These are phyloP conservation scores for Plagodis dolabraria DNA, from an alignment of 2,888 invertebrate species.

Conservation along the genomic window DNA sequence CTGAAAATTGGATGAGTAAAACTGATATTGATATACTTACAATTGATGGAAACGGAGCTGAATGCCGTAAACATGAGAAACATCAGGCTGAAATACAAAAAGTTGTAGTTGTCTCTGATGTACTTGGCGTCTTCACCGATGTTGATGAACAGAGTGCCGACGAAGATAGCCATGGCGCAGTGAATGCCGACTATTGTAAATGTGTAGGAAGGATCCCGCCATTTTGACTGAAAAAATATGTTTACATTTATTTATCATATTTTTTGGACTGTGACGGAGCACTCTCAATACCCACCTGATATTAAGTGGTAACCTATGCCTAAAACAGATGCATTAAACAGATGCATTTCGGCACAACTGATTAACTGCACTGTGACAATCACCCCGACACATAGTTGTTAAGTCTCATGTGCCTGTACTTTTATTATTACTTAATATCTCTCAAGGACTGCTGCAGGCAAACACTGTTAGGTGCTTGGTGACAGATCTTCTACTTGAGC, in stretches of 20 bases:
- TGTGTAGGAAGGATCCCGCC: constrained; percentile 90
- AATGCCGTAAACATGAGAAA: constrained; percentile 98
- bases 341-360: neutral
- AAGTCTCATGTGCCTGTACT: too few species aligned
- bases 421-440: too few species aligned
- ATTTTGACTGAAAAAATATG: constrained; percentile 73
- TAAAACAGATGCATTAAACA: neutral
- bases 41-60: constrained; percentile 94
- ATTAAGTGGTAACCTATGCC: too few species aligned
- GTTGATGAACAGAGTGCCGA: constrained; percentile 92
- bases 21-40: constrained; percentile 84
- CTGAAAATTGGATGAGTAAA: too few species aligned
- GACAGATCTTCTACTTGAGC: too few species aligned
- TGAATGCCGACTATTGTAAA: constrained; percentile 92
- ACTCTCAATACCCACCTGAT: too few species aligned
- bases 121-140: constrained; percentile 95
- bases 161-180: constrained; percentile 90
- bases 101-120: constrained; percentile 93
- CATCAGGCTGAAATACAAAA: constrained; percentile 95
- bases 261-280: neutral
- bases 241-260: too few species aligned
- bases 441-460: too few species aligned
- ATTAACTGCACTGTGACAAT: neutral
- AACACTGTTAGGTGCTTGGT: too few species aligned
- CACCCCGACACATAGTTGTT: too few species aligned